Base-by-base conservation (phyloP, 1,140 invertebrate species). In the Diplogasteroides magnus region DNA sequence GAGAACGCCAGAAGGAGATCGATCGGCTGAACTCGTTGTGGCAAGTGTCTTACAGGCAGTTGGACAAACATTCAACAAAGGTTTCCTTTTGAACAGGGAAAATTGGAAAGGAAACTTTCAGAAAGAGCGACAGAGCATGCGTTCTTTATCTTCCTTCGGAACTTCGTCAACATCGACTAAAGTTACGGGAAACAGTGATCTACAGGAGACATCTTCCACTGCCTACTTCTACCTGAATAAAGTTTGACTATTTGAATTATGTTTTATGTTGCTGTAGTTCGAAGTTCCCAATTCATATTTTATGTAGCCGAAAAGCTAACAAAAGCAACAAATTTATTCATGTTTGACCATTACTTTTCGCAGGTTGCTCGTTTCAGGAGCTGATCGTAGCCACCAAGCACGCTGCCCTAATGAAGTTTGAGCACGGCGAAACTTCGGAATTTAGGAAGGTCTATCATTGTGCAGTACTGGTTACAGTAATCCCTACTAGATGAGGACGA, bases 341-440 rank as follows among this genome's bases (percentile, higher is more conserved):
- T 72, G 27, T 28, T 63, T 27, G 61, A 72, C 29, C 58, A 60
- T 13, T 72, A 67, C 29, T 31, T 59, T 1, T 31, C 63, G 0
- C 48, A 58, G 23, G 57, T 69, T 2, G n/a, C n/a, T 61, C 31
- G 15, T 61, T 64, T 19, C 63, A 69, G 61, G 61, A 69, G 28
- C 61, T 80, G 48, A 76, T 78, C 15, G 70, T 72, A 26, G 79
- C 72, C 6, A 69, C 72, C 2, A 67, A 65, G 27, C 74, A 75
- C 57, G 28, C 72, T 25, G 25, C 27, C 6, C 32, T 57, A 25
- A 28, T 29, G n/a, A 58, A 64, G 27, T 26, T 28, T 56, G 31
- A 31, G 28, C 31, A 72, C 31, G 69, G 68, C 13, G 37, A 25
- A 31, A 62, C n/a, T n/a, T n/a, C n/a, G 64, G 14, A 48, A 63